A percentile compares a stretch with the other conserved stretches of the same genome.
Evolutionary conservation across 2,797 vertebrate genomes (phyloP).

Genomic region (Thripadectes ignobilis): DNA sequence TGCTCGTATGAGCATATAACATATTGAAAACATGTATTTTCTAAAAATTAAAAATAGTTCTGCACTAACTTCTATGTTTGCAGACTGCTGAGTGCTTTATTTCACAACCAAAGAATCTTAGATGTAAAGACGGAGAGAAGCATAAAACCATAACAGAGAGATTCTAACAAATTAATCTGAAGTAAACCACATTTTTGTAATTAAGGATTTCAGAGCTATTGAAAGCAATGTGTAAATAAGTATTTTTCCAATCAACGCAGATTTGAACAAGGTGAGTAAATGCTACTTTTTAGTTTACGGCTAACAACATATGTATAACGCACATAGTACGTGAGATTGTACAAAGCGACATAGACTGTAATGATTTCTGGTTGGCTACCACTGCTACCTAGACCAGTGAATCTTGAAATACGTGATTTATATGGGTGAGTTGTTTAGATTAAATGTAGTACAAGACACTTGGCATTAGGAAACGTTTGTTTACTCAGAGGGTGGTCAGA

Average conservation of each 20-base stretch:
- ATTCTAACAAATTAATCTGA: not conserved
- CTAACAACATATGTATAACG: rapidly evolving
- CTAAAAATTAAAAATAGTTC: not conserved
- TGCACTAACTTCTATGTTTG: not conserved
- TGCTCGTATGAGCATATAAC: not conserved
- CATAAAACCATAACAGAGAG: not conserved
- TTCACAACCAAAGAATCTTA: not conserved
- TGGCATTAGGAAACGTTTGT: not conserved
- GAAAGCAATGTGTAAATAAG: not conserved
- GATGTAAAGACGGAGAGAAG: not conserved
- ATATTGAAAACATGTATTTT: not conserved
- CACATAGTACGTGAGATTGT: rapidly evolving
- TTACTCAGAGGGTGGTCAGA: not conserved
- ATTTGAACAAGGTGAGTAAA: not conserved
- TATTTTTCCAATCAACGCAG: not conserved
- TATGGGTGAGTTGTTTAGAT: not conserved
- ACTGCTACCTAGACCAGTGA: not conserved
- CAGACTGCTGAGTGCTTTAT: not conserved
- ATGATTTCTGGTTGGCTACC: not conserved
- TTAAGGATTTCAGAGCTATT: not conserved
- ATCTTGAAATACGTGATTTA: not conserved
- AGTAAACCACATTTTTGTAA: not conserved
- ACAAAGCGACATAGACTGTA: not conserved
- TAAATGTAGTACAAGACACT: not conserved
- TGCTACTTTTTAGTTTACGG: not conserved